A percentile compares a stretch with the other conserved stretches of the same genome.
Conservation (phyloP, 1,140 invertebrate species). For the Calliphora vicina region DNA sequence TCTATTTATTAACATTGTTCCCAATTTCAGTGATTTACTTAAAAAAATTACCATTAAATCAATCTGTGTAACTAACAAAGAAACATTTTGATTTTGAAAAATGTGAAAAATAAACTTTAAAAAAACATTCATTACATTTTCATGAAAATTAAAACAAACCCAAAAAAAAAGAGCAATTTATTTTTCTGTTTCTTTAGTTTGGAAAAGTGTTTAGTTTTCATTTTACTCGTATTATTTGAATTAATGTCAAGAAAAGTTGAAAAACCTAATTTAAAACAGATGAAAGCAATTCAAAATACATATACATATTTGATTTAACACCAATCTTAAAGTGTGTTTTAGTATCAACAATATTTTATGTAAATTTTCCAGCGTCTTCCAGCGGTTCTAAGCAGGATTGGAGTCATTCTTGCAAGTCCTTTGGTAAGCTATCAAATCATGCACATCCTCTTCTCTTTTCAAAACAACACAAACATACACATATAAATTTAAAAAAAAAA, state of each 20-base stretch:
- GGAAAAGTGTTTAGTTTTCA: conserved; percentile 23
- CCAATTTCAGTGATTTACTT: conserved; percentile 59
- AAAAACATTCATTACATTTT: conserved; percentile 20
- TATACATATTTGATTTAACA: conserved; percentile 18
- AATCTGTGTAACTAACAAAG: neutral
- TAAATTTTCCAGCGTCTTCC: conserved; percentile 83
- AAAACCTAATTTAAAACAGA: neutral
- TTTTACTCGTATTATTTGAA: neutral
- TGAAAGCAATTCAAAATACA: conserved; percentile 41
- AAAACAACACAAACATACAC: neutral
- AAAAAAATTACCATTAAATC: neutral
- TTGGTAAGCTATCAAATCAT: conserved; percentile 80
- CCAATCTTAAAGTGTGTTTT: conserved; percentile 63
- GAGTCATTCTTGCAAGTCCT: conserved; percentile 91
- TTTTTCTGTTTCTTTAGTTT: neutral
- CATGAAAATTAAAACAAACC: neutral
- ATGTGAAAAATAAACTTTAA: neutral
- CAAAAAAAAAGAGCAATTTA: neutral
- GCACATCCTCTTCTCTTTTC: conserved; percentile 42
- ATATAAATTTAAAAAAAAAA: neutral
- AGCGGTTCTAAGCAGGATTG: conserved; percentile 90
- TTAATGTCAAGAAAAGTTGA: neutral
- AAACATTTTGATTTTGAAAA: too few species aligned
- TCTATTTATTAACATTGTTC: conserved; percentile 56
- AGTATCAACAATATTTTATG: conserved; percentile 64